phyloP scores from a whole-genome alignment of 2,797 vertebrate genomes.

The Cuculus canorus region DNA sequence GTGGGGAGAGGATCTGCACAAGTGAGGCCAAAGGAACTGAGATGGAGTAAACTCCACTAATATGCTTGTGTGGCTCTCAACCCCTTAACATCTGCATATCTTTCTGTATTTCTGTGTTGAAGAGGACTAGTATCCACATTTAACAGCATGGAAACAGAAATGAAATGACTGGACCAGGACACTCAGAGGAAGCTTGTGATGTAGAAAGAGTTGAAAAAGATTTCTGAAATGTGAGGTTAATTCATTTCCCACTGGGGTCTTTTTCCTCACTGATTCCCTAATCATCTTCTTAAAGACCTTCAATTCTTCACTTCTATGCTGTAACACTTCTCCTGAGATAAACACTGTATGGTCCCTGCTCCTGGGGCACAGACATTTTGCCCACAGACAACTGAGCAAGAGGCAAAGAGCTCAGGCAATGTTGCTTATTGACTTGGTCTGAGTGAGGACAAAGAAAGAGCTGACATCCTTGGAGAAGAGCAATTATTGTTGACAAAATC shows the following conservation, averaged over 20 bases:
- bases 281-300: background rate
- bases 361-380: background rate
- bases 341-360: background rate
- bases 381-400: background rate
- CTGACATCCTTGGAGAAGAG: background rate
- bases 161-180: background rate
- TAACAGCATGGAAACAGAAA: background rate
- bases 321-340: background rate
- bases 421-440: background rate
- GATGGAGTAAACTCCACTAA: background rate
- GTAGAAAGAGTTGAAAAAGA: background rate
- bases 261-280: background rate
- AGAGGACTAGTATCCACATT: background rate
- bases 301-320: background rate
- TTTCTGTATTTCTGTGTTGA: background rate
- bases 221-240: background rate
- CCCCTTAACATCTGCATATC: background rate
- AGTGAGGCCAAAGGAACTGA: background rate
- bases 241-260: background rate
- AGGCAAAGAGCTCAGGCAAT: background rate
- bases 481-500: background rate
- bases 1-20: rapidly evolving
- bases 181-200: background rate
- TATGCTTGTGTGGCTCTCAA: background rate
- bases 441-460: background rate